Conservation (phyloP, 2,113 vertebrate genomes). For the Zeus faber region DNA sequence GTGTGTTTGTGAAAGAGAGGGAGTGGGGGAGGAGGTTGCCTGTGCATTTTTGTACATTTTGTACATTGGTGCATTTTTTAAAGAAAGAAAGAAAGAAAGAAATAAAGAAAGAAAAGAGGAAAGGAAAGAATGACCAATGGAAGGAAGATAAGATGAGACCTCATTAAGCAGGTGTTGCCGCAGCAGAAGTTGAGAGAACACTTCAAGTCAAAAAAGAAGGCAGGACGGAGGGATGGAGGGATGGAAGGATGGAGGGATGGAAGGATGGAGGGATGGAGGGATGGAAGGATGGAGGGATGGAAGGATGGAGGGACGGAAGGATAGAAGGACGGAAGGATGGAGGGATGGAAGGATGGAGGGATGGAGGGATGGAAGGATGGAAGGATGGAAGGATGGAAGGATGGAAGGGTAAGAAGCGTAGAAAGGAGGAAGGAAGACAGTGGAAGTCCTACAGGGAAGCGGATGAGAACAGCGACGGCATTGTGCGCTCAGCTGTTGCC, state of each 20-base stretch:
- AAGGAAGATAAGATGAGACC: too few relatives aligned
- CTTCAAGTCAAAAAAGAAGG: conserved; percentile 21
- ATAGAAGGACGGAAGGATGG: not conserved
- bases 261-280: not conserved
- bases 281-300: not conserved
- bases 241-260: not conserved
- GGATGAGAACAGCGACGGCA: not conserved
- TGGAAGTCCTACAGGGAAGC: not conserved
- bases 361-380: not conserved
- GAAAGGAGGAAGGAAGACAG: not conserved
- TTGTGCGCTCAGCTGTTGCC: not conserved
- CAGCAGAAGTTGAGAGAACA: too few relatives aligned
- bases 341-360: not conserved
- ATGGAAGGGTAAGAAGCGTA: not conserved
- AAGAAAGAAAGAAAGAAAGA: not conserved
- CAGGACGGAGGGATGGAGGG: too few relatives aligned
- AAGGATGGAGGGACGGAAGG: not conserved
- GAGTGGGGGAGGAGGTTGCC: too few relatives aligned
- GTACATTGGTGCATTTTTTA: too few relatives aligned
- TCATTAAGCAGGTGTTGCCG: too few relatives aligned
- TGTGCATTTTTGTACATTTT: too few relatives aligned
- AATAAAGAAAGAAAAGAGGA: not conserved
- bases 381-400: not conserved
- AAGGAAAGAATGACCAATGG: not conserved
- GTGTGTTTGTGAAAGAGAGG: too few relatives aligned